Conservation (phyloP, 1,140 invertebrate species). For the Penaeus indicus region DNA sequence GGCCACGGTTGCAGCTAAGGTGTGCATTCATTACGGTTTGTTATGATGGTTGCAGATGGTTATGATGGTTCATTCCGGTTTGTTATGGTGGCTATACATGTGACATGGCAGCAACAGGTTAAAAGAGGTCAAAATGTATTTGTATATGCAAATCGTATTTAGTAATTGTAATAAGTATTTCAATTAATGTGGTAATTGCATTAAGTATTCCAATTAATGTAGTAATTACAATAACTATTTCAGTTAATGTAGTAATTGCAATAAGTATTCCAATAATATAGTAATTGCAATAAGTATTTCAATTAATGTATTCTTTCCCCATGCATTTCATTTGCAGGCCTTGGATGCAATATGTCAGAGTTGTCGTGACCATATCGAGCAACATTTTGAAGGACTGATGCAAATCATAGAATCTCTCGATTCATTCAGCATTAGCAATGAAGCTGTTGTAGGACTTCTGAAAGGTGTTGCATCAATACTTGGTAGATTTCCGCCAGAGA, state of each 20-base stretch:
- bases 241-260: background rate
- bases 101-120: background rate
- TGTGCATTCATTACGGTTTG: conserved; percentile 10
- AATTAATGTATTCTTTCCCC: background rate
- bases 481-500: conserved; percentile 72
- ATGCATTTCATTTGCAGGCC: conserved; percentile 32
- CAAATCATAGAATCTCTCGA: conserved; percentile 85
- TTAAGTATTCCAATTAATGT: background rate
- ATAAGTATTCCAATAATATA: too few relatives aligned
- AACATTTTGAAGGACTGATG: conserved; percentile 85
- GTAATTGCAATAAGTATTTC: too few relatives aligned
- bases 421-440: conserved; percentile 83
- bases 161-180: too few relatives aligned
- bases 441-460: conserved; percentile 85
- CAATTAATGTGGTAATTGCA: background rate
- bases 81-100: background rate
- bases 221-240: too few relatives aligned
- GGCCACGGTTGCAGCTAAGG: conserved; percentile 65
- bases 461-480: conserved; percentile 83
- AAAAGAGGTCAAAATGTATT: too few relatives aligned
- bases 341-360: conserved; percentile 76
- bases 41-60: background rate
- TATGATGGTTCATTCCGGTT: background rate
- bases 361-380: conserved; percentile 84
- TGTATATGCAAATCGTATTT: too few relatives aligned